Conservation (phyloP, 2,113 vertebrate genomes). For the Plestiodon gilberti region DNA sequence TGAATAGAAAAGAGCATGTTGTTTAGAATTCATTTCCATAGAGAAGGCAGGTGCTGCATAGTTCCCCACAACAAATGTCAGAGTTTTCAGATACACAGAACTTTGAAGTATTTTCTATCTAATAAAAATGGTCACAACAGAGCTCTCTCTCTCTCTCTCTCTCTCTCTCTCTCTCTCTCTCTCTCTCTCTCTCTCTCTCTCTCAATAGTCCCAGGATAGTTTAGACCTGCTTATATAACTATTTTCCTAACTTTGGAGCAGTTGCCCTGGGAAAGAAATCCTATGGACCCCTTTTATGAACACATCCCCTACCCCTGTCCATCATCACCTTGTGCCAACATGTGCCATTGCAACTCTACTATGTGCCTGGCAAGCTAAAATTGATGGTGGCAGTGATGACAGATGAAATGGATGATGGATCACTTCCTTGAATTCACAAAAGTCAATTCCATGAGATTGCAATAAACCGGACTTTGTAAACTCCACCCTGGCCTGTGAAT, state of each 20-base stretch:
- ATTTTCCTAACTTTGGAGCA: too few relatives aligned
- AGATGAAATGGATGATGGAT: neutral
- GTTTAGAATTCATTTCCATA: neutral
- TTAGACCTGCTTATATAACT: neutral
- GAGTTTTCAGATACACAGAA: neutral
- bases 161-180: too few relatives aligned
- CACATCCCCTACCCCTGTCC: neutral
- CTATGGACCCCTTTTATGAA: neutral
- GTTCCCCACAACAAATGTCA: neutral
- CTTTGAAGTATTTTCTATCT: neutral
- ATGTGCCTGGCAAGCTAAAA: neutral
- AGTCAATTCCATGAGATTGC: too few relatives aligned
- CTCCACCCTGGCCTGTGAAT: too few relatives aligned
- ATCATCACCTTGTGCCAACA: neutral
- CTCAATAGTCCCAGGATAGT: neutral
- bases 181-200: too few relatives aligned
- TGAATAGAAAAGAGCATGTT: neutral
- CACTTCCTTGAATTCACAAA: too few relatives aligned
- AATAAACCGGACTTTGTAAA: too few relatives aligned
- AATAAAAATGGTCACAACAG: neutral
- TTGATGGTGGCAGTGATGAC: neutral
- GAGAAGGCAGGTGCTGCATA: neutral
- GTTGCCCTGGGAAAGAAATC: neutral
- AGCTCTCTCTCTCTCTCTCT: too few relatives aligned
- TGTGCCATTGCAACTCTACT: neutral